Conservation (phyloP, 2,888 invertebrate species). For the Trichogramma evanescens region DNA sequence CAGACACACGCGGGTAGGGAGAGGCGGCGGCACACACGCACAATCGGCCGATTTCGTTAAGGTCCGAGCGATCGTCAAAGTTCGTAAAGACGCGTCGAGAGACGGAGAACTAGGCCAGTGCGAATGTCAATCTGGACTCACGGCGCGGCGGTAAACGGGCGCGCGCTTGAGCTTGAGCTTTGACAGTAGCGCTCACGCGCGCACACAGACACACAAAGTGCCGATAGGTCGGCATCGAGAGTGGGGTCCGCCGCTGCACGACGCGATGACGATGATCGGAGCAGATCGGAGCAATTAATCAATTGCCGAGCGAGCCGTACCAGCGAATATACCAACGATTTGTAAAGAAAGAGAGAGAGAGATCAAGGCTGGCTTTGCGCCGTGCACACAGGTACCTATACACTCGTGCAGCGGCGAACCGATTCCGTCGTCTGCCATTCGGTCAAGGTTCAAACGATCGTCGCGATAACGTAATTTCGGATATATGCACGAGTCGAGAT, state of each 20-base stretch:
- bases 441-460: background rate
- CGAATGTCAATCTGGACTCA: slow-evolving; percentile 31
- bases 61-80: too few species aligned
- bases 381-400: slow-evolving; percentile 9
- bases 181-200: background rate
- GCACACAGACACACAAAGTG: too few species aligned
- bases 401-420: slow-evolving; percentile 3
- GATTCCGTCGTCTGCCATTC: slow-evolving; percentile 18
- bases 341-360: background rate
- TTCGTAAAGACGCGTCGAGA: too few species aligned
- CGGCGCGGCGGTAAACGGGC: slow-evolving; percentile 22
- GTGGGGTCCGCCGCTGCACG: background rate
- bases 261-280: background rate
- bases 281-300: slow-evolving; percentile 24
- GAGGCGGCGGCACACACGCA: too few species aligned
- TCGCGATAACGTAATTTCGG: background rate
- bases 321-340: background rate
- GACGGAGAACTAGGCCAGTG: slow-evolving; percentile 22
- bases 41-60: too few species aligned
- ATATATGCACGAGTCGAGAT: too few species aligned
- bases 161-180: slow-evolving; percentile 3
- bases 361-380: background rate
- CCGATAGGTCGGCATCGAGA: background rate
- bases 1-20: too few species aligned
- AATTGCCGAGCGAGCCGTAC: slow-evolving; percentile 23